These are phyloP conservation scores for Troides helena DNA, from an alignment of 2,888 invertebrate species.

Conservation along the genomic window DNA sequence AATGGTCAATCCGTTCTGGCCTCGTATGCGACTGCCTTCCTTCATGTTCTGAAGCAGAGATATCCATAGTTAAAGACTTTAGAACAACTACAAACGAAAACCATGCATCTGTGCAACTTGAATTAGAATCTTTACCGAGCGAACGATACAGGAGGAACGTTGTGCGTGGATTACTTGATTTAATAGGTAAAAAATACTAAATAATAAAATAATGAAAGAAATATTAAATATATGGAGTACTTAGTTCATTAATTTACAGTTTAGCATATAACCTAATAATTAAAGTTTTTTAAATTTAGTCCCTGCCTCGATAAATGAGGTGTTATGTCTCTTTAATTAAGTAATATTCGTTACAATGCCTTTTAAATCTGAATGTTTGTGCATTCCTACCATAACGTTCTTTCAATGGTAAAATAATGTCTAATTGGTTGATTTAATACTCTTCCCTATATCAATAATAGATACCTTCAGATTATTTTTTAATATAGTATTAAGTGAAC, in stretches of 20 bases:
- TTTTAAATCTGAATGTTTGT: too few species aligned
- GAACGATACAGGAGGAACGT: slow-evolving; percentile 87
- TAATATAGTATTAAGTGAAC: background rate
- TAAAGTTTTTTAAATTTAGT: too few species aligned
- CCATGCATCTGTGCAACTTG: slow-evolving; percentile 79
- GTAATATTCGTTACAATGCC: too few species aligned
- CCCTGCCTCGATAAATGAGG: too few species aligned
- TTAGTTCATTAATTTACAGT: too few species aligned
- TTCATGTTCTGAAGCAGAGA: slow-evolving; percentile 87
- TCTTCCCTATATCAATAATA: background rate
- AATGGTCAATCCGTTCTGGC: slow-evolving; percentile 79
- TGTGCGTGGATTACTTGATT: slow-evolving; percentile 85
- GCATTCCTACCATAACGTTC: too few species aligned
- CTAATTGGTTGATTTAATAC: background rate
- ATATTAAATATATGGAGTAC: too few species aligned
- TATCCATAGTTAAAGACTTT: slow-evolving; percentile 82
- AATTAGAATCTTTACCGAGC: slow-evolving; percentile 83
- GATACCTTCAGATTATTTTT: background rate
- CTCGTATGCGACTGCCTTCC: slow-evolving; percentile 85
- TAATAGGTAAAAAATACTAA: slow-evolving; percentile 81
- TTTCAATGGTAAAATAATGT: too few species aligned
- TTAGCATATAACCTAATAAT: too few species aligned
- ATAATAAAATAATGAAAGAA: background rate
- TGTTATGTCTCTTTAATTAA: too few species aligned
- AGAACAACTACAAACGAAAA: slow-evolving; percentile 50